Evolutionary conservation across 1,140 invertebrate genomes (phyloP).

Genomic region (Sesamia nonagrioides): DNA sequence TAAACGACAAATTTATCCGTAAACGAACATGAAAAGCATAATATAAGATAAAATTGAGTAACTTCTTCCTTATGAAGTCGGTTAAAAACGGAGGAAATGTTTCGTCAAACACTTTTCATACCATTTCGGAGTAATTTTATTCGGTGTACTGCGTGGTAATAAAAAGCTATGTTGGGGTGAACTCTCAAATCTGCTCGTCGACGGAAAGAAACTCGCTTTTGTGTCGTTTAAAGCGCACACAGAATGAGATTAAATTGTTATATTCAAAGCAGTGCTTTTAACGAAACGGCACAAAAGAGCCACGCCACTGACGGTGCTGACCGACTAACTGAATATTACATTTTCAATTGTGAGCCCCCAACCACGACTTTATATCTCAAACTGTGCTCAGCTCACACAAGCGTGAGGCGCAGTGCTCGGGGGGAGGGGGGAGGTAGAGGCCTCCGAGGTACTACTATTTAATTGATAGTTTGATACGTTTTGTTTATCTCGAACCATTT

Average conservation of each 20-base stretch:
- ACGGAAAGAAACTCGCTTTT: not conserved
- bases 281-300: slow-evolving; percentile 24
- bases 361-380: no score
- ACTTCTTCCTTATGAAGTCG: no score
- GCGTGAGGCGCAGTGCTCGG: no score
- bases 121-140: not conserved
- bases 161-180: not conserved
- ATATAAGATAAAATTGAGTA: no score
- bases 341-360: not conserved
- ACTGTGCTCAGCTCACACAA: no score
- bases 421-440: no score
- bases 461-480: no score
- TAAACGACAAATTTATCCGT: no score
- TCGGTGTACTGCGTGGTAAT: not conserved
- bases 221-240: slow-evolving; percentile 7
- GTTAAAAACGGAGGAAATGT: no score
- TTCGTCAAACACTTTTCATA: not conserved
- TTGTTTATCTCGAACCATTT: no score
- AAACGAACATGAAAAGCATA: no score
- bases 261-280: slow-evolving; percentile 11
- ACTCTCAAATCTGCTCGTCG: not conserved
- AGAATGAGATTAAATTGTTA: slow-evolving; percentile 25
- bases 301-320: slow-evolving; percentile 4
- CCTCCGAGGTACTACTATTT: no score
- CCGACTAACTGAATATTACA: slow-evolving; percentile 23